Base-by-base conservation (phyloP, 2,888 invertebrate species). In the Oligia latruncula region DNA sequence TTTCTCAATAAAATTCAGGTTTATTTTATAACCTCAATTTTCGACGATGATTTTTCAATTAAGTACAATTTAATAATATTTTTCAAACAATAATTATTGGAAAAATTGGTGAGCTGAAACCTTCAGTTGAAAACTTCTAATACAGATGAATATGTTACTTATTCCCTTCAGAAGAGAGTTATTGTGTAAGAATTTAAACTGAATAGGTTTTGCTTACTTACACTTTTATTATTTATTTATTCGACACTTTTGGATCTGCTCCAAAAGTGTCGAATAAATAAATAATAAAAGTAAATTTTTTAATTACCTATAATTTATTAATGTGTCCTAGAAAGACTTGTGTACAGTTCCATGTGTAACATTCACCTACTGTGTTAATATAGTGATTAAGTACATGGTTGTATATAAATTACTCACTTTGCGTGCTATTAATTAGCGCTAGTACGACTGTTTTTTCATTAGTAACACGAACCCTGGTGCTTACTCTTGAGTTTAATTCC, bases 361-460 rank as follows among this genome's bases (percentile, higher is more conserved):
- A 58, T 67, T 60, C n/a, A 20, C 62, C 40, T 70, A n/a, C 29
- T 58, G n/a, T 78, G 78, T 73, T 80, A 72, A 77, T 74, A 75
- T 43, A 78, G 83, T 73, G 55, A 75, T 86, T 82, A 82, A 49
- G 17, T 20, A 72, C 65, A 15, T 40, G 46, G 40, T 64, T 52
- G 65, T 75, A 73, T 73, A 77, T 76, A 83, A 81, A 84, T 84
- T 64, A 76, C 52, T 78, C 55, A 87, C 71, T 83, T 65, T 84
- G 84, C 74, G 84, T 79, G 76, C 73, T 83, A 29, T 29, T 29
- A 87, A 85, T 87, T 87, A 79, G 73, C 35, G 46, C n/a, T 40
- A n/a, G 62, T 78, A 71, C 78, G 65, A 73, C 23, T 74, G 73
- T 87, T 79, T 82, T 84, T 85, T 82, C 58, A 79, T 67, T 76